Evolutionary conservation across 1,140 invertebrate species (phyloP).

Genomic region (Campoletis sonorensis): DNA sequence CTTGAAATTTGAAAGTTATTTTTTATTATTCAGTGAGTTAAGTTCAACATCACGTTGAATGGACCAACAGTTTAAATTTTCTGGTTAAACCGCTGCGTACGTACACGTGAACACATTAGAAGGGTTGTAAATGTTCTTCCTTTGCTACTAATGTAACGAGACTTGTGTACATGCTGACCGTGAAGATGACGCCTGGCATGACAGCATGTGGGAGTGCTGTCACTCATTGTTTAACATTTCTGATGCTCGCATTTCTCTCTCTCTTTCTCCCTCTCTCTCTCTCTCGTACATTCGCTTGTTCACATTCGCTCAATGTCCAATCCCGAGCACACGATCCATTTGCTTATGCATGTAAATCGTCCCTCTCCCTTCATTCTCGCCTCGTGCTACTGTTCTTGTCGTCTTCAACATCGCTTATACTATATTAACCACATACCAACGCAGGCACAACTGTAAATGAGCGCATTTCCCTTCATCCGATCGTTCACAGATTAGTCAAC

Average conservation of each 20-base stretch:
- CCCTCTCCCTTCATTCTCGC: constrained; percentile 20
- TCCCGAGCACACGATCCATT: constrained; percentile 36
- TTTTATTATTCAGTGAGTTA: not conserved
- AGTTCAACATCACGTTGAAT: not conserved
- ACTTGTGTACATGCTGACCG: constrained; percentile 56
- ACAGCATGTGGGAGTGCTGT: constrained; percentile 76
- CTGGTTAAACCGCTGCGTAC: not conserved
- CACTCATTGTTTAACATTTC: constrained; percentile 71
- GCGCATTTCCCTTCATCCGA: constrained; percentile 28
- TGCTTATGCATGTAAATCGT: constrained; percentile 3
- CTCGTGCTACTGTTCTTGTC: constrained; percentile 28
- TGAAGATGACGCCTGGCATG: constrained; percentile 66
- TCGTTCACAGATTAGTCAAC: constrained; percentile 19
- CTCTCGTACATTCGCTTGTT: not conserved
- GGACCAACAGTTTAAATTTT: not conserved
- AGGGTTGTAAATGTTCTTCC: constrained; percentile 51
- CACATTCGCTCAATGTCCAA: constrained; percentile 15
- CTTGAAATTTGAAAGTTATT: not conserved
- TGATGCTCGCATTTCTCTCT: constrained; percentile 23
- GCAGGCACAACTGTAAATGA: constrained; percentile 6
- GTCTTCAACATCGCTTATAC: constrained; percentile 21
- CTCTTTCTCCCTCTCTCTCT: not conserved
- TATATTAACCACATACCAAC: constrained; percentile 26
- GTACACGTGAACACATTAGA: constrained; percentile 54
- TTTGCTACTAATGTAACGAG: constrained; percentile 53